These are phyloP conservation scores for Tachysurus fulvidraco DNA, from an alignment of 2,113 vertebrate genomes.

Conservation along the genomic window DNA sequence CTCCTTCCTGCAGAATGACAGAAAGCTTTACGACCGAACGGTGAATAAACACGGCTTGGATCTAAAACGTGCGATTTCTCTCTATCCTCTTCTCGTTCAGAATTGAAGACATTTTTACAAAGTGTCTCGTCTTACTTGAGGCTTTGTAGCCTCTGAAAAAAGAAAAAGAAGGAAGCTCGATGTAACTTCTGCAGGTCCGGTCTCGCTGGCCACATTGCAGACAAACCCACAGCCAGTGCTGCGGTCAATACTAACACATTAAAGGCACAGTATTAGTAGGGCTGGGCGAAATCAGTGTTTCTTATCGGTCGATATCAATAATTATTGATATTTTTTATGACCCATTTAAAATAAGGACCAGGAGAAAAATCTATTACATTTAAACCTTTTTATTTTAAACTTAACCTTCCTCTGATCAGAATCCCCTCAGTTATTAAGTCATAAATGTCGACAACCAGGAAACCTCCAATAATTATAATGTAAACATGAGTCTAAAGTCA, in stretches of 20 bases:
- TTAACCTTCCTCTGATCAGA: too few relatives aligned
- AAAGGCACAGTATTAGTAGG: background rate
- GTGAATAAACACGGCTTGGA: background rate
- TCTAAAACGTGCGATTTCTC: background rate
- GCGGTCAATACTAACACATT: too few relatives aligned
- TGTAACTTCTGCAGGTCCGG: background rate
- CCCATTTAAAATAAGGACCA: too few relatives aligned
- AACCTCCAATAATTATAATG: too few relatives aligned
- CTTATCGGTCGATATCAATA: too few relatives aligned
- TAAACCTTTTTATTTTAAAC: too few relatives aligned
- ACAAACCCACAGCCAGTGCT: background rate
- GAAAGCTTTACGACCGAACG: background rate
- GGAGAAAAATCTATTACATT: too few relatives aligned
- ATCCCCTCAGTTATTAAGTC: too few relatives aligned
- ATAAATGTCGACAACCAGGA: too few relatives aligned
- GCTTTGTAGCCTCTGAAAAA: background rate
- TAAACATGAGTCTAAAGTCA: too few relatives aligned
- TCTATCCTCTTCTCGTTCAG: background rate
- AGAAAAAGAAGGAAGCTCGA: background rate
- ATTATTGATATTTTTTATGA: too few relatives aligned
- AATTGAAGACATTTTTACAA: background rate
- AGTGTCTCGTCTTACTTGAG: background rate
- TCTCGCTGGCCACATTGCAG: background rate
- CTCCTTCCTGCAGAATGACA: background rate
- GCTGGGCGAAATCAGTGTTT: too few relatives aligned